Percentiles rank a stretch among this genome's conserved stretches.
Conservation (phyloP, 2,888 invertebrate genomes). For the Drosophila basisetae region DNA sequence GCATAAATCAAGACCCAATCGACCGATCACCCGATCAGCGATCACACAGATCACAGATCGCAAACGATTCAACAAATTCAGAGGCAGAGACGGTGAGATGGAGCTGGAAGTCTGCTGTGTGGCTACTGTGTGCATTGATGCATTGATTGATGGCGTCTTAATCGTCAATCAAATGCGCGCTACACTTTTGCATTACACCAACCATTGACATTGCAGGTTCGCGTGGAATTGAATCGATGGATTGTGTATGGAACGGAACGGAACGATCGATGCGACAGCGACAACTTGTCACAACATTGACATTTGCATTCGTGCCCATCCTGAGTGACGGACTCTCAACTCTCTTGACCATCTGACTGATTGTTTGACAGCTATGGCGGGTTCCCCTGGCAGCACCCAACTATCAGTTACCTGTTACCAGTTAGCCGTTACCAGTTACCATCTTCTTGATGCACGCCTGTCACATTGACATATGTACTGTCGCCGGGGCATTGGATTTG, state of each 20-base stretch:
- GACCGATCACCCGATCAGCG: constrained; percentile 57
- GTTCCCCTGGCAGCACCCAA: not conserved
- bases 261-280: constrained; percentile 46
- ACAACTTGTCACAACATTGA: constrained; percentile 78
- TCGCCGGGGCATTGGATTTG: constrained; percentile 38
- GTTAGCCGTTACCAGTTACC: constrained; percentile 20
- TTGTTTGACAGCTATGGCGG: constrained; percentile 69
- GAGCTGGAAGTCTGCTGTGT: constrained; percentile 19
- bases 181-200: constrained; percentile 73
- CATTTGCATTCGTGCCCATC: constrained; percentile 80
- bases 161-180: constrained; percentile 84
- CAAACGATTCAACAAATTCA: constrained; percentile 16
- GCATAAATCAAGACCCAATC: constrained; percentile 73
- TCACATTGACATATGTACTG: constrained; percentile 79
- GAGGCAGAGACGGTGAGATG: not conserved
- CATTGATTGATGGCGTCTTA: constrained; percentile 85
- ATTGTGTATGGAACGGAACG: constrained; percentile 23
- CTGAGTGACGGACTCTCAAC: constrained; percentile 67
- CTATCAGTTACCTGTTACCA: constrained; percentile 14
- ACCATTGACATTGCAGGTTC: constrained; percentile 43
- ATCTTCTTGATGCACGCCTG: constrained; percentile 68
- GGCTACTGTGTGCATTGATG: constrained; percentile 71
- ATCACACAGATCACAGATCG: constrained; percentile 39
- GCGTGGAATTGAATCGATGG: constrained; percentile 25
- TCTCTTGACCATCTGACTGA: constrained; percentile 68